Base-by-base conservation (phyloP, 1,140 invertebrate genomes). In the Uloborus diversus region DNA sequence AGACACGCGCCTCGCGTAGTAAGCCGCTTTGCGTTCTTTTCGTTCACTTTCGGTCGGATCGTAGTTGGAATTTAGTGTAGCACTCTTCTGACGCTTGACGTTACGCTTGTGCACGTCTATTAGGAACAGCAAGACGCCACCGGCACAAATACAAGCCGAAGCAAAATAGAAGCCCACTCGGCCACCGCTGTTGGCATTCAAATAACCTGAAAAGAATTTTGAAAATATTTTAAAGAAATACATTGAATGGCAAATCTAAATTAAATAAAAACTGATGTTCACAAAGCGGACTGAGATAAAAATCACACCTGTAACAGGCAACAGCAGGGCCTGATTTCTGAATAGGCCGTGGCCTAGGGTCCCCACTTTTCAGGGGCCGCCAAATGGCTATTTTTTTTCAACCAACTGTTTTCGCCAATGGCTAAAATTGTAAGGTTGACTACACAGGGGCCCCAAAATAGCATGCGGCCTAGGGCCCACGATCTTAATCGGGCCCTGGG, bases 91-190 rank as follows among this genome's bases (percentile, higher is more conserved):
- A n/a, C 82, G 81, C 17, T 59, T 37, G n/a, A 93, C 89, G 81
- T 90, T 92, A 66, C 92, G 88, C 70, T 91, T 89, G 84, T 94
- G 92, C 28, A 90, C 91, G 17, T 92, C 92, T n/a, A 94, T 92
- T 75, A 94, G 90, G 85, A 94, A 95, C 75, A 94, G 88, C 64
- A 94, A 85, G 35, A 92, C 89, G 9, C 92, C 92, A 49, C 93
- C 93, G 23, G 92, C 89, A 78, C 94, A 88, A n/a, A 92, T 92
- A 61, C 92, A 92, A 53, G 92, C 89, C 23, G 92, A 93, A 61
- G 93, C 93, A 82, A 93, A 93, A 84, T 94, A 94, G 86, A 94
- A 94, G 13, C 93, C 94, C 4, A 92, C 91, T 73, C 92, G 90
- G 0, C 92, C 90, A 81, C 90, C 81, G 20, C 91, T 84, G 90